phyloP scores from a whole-genome alignment of 2,113 vertebrate species.

The Epinephelus lanceolatus region DNA sequence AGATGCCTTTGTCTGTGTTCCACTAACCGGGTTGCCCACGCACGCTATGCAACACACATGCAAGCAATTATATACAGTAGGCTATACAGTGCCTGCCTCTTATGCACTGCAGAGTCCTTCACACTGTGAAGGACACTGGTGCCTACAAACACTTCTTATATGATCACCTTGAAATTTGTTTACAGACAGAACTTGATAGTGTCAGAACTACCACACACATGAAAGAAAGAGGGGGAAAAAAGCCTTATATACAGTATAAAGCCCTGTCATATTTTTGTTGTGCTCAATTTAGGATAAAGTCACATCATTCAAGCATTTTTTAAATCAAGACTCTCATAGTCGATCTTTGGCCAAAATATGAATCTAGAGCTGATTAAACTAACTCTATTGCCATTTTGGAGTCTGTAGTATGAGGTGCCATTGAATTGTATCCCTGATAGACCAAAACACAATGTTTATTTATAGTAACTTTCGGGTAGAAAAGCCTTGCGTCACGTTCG shows the following conservation, averaged over 20 bases:
- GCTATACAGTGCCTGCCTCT: conserved; percentile 3
- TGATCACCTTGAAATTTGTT: conserved; percentile 29
- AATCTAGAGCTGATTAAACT: too few relatives aligned
- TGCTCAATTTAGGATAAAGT: too few relatives aligned
- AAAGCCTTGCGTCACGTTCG: too few relatives aligned
- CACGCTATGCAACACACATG: conserved; percentile 37
- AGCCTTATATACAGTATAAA: background rate
- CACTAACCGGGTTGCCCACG: conserved; percentile 44
- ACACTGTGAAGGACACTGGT: conserved; percentile 10
- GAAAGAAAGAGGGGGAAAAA: background rate
- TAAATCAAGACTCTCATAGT: too few relatives aligned
- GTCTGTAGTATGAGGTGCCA: too few relatives aligned
- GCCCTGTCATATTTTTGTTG: background rate
- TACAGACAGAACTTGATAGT: conserved; percentile 21
- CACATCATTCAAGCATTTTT: too few relatives aligned
- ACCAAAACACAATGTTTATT: too few relatives aligned
- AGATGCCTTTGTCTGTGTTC: conserved; percentile 61
- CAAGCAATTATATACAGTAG: conserved; percentile 13
- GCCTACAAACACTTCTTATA: background rate
- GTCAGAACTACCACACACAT: background rate
- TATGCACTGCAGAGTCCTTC: conserved; percentile 19
- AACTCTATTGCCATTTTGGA: too few relatives aligned
- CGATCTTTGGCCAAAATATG: too few relatives aligned
- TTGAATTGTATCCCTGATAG: too few relatives aligned
- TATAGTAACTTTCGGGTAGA: too few relatives aligned